Evolutionary conservation across 2,888 invertebrate species (phyloP).

Genomic region (Drosophila borealis): DNA sequence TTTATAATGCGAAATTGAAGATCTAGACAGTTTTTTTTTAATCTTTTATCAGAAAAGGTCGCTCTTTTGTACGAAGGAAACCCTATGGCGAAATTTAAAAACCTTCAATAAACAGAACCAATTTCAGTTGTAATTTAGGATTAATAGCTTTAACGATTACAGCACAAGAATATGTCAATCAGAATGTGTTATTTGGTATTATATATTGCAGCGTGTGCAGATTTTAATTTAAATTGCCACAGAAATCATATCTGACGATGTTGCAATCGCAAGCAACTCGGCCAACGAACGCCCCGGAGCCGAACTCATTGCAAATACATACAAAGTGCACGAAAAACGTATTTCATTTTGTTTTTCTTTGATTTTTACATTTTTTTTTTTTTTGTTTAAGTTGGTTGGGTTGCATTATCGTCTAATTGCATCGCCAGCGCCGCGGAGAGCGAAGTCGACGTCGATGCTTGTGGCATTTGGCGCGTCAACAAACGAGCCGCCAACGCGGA

Average conservation of each 20-base stretch:
- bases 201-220: conserved; percentile 24
- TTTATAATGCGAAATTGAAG: too few relatives aligned
- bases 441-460: conserved; percentile 43
- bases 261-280: conserved; percentile 62
- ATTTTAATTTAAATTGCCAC: conserved; percentile 57
- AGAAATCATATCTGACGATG: conserved; percentile 46
- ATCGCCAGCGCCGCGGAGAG: conserved; percentile 53
- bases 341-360: conserved; percentile 16
- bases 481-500: conserved; percentile 74
- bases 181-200: background rate
- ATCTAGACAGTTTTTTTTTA: too few relatives aligned
- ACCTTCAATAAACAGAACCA: background rate
- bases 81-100: background rate
- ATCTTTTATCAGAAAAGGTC: too few relatives aligned
- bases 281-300: conserved; percentile 54
- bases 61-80: too few relatives aligned
- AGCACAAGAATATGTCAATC: conserved; percentile 8
- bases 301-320: conserved; percentile 48
- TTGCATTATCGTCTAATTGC: conserved; percentile 76
- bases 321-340: conserved; percentile 29
- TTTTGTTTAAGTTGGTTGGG: conserved; percentile 26
- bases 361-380: conserved; percentile 2
- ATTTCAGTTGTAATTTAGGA: background rate
- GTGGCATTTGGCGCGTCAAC: conserved; percentile 78
- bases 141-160: background rate